Base-by-base conservation (phyloP, 2,888 invertebrate species). In the Salticus scenicus region DNA sequence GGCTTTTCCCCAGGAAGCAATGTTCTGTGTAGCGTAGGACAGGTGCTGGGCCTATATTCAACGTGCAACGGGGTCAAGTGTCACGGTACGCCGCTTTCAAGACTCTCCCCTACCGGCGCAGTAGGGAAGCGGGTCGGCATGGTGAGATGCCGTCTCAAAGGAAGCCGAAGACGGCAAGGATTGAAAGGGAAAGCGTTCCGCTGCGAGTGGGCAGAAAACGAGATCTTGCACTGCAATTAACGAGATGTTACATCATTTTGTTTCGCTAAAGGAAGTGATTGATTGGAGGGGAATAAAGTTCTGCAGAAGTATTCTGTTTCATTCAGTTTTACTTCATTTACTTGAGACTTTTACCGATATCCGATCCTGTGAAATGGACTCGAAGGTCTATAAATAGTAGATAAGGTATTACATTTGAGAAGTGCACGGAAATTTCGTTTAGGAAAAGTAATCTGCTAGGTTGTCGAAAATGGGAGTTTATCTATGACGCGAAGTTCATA, bases 31-130 rank as follows among this genome's bases (percentile, higher is more conserved):
- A 71, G 75, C 72, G 83, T 71, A 64, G 72, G 76, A 83, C 83
- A 83, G 83, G 83, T 83, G 83, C 71, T 64, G 71, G 66, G 51
- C 76, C 66, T 72, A 77, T 37, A 47, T 47, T 76, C 76, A 51
- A 42, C 37, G 42, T 41, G 81, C 75, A 77, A 77, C 72, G 37
- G 77, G 83, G 83, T 83, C 83, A 72, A 42, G 37, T 66, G 76
- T 77, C 76, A 83, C 77, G 77, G 57, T 37, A 70, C 63, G 64
- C 12, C 28, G 31, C 30, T 69, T 69, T 51, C 30, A 20, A 31
- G 24, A 14, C 66, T 64, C 47, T 30, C 30, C 42, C 17, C 42
- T 17, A 14, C 2, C 7, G 10, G 1, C 10, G 10, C 57, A 57
- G 57, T 47, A n/a, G 57, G 57, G 57, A 24, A n/a, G 57, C 20